Conservation (phyloP, 2,888 invertebrate genomes). For the Cosmopolites sordidus region DNA sequence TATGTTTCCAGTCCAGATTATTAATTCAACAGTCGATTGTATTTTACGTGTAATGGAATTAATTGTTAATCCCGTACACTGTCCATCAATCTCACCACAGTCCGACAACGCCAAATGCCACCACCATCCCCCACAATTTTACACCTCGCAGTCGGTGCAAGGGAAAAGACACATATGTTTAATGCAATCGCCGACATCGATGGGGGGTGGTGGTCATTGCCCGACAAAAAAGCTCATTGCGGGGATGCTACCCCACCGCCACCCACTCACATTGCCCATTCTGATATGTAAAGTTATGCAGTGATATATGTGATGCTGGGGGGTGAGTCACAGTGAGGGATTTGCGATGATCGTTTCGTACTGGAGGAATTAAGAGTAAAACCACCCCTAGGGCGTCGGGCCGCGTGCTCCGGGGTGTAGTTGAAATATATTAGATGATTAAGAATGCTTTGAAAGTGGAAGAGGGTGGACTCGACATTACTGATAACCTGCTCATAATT, state of each 20-base stretch:
- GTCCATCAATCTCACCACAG: background rate
- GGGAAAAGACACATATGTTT: slow-evolving; percentile 44
- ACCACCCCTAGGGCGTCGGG: slow-evolving; percentile 17
- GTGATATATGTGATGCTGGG: slow-evolving; percentile 26
- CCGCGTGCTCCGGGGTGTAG: slow-evolving; percentile 12
- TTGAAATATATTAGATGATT: slow-evolving; percentile 19
- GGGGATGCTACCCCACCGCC: slow-evolving; percentile 3
- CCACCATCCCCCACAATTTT: background rate
- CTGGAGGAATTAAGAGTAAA: slow-evolving; percentile 27
- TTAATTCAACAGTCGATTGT: no score
- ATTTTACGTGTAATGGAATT: no score
- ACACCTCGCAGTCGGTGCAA: slow-evolving; percentile 7
- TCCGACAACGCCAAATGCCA: background rate
- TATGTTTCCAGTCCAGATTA: no score
- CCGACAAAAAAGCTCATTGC: background rate
- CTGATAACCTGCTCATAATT: no score
- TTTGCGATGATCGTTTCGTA: slow-evolving; percentile 26
- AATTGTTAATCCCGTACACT: no score
- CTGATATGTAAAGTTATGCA: slow-evolving; percentile 29
- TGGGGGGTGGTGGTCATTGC: slow-evolving; percentile 9
- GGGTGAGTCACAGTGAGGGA: slow-evolving; percentile 23
- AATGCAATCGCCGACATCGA: slow-evolving; percentile 34
- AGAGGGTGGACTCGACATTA: no score
- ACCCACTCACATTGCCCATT: slow-evolving; percentile 5
- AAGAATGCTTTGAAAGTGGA: background rate